Evolutionary conservation across 2,888 invertebrate species (phyloP).

Genomic region (Monochamus alternatus): DNA sequence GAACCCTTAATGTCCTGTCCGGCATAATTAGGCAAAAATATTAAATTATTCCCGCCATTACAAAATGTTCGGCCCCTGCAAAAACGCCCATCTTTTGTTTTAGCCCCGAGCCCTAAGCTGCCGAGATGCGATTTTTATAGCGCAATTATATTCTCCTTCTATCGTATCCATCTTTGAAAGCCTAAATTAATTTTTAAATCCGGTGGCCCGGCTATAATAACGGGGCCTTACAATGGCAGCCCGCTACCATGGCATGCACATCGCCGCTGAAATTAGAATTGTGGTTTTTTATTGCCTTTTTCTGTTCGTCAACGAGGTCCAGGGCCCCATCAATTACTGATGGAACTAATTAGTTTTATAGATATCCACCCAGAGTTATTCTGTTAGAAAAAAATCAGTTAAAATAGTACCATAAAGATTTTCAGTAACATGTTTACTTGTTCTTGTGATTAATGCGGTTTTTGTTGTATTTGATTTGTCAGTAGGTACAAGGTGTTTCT

Average conservation of each 20-base stretch:
- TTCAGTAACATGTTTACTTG: no score
- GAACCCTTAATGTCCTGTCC: conserved; percentile 22
- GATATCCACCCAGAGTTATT: not conserved
- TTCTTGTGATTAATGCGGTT: no score
- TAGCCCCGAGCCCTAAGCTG: conserved; percentile 25
- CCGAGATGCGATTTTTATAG: conserved; percentile 43
- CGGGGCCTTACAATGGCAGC: conserved; percentile 37
- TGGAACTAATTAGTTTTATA: conserved; percentile 33
- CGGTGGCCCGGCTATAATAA: conserved; percentile 39
- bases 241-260: conserved; percentile 38
- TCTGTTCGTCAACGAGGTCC: conserved; percentile 27
- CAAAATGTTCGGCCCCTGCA: conserved; percentile 25
- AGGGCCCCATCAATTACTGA: conserved; percentile 34
- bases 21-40: conserved; percentile 28
- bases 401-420: no score
- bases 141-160: conserved; percentile 42
- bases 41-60: conserved; percentile 37
- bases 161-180: conserved; percentile 40
- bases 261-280: conserved; percentile 28
- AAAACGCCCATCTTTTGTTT: conserved; percentile 39
- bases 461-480: no score
- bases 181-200: conserved; percentile 41
- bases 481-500: no score
- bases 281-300: conserved; percentile 53
- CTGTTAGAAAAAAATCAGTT: not conserved